A percentile compares a stretch with the other conserved stretches of the same genome.
Conservation (phyloP, 2,797 vertebrate genomes). For the Enteromius unitaeniatus region DNA sequence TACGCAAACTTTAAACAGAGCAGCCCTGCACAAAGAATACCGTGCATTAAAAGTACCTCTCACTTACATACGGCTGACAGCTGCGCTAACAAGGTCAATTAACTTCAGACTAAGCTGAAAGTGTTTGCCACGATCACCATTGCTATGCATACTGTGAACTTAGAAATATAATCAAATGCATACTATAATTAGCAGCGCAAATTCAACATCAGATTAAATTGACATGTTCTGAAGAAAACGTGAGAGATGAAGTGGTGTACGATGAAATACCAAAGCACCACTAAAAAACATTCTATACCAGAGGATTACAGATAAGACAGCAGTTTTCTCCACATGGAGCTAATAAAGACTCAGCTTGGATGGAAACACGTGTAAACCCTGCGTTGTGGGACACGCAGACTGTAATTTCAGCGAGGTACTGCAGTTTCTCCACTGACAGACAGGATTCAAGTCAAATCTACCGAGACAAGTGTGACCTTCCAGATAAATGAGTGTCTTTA, state of each 20-base stretch:
- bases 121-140: neutral
- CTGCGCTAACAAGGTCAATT: neutral
- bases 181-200: neutral
- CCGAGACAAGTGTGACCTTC: slow-evolving; percentile 22
- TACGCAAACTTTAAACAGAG: slow-evolving; percentile 59
- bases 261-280: neutral
- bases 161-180: neutral
- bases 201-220: neutral
- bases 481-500: slow-evolving; percentile 38
- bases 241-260: neutral
- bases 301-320: neutral
- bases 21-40: slow-evolving; percentile 28
- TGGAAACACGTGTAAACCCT: slow-evolving; percentile 3
- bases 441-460: slow-evolving; percentile 30
- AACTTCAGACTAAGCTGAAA: neutral
- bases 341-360: neutral
- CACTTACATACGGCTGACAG: neutral
- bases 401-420: slow-evolving; percentile 5
- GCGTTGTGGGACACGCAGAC: neutral
- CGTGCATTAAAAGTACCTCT: slow-evolving; percentile 1
- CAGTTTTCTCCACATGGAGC: slow-evolving; percentile 8
- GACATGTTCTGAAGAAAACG: neutral
- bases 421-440: slow-evolving; percentile 19
- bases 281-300: neutral
- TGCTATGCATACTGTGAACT: neutral